Percentiles rank a stretch among this genome's conserved stretches.
These are phyloP conservation scores for Drosophila tristis DNA, from an alignment of 1,140 invertebrate genomes.

Conservation along the genomic window DNA sequence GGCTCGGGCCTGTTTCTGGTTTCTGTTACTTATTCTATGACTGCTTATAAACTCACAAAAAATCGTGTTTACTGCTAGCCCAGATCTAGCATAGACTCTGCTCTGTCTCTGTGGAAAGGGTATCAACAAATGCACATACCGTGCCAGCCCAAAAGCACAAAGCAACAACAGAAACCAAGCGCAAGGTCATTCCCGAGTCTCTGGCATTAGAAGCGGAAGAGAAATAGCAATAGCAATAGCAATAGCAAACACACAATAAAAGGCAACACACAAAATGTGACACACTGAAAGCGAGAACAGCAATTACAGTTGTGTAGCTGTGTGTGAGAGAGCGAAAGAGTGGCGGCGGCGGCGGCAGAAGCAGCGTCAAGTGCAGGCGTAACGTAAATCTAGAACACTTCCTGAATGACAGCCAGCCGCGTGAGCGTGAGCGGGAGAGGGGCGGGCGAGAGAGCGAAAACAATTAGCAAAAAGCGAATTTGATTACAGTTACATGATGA, in stretches of 20 bases:
- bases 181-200: constrained; percentile 67
- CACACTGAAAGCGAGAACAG: constrained; percentile 69
- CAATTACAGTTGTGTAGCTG: constrained; percentile 31
- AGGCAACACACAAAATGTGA: constrained; percentile 62
- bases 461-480: constrained; percentile 79
- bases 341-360: no score
- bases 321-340: not conserved
- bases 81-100: no score
- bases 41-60: no score
- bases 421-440: not conserved
- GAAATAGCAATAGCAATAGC: constrained; percentile 63
- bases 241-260: constrained; percentile 54
- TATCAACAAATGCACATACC: no score
- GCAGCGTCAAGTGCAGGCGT: constrained; percentile 64
- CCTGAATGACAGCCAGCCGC: constrained; percentile 38
- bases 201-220: constrained; percentile 73
- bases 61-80: no score
- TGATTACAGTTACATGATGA: constrained; percentile 69
- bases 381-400: constrained; percentile 72
- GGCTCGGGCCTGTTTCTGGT: no score
- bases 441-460: constrained; percentile 32
- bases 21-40: no score
- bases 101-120: no score
- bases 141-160: not conserved
- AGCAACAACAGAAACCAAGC: constrained; percentile 55